Evolutionary conservation across 1,140 invertebrate species (phyloP).

Genomic region (Drosophila sturtevanti): DNA sequence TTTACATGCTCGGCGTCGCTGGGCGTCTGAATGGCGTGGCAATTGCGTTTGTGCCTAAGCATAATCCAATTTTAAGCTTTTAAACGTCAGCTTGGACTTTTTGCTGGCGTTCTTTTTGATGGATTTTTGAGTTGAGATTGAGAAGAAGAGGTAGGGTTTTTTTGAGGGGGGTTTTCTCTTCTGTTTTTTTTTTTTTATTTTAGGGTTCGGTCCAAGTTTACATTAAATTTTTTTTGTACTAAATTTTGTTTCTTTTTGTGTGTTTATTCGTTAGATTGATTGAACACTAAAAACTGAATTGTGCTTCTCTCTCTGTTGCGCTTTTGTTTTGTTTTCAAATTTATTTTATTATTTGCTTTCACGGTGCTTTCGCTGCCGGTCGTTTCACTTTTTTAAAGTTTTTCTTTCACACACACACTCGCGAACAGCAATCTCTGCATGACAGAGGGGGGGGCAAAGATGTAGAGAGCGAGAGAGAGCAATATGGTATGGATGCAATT

Average conservation of each 20-base stretch:
- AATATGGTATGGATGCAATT: conserved; percentile 64
- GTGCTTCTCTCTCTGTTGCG: background rate
- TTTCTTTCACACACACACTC: conserved; percentile 29
- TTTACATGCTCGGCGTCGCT: conserved; percentile 71
- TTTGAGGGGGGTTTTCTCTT: too few relatives aligned
- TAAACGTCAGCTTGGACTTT: conserved; percentile 55
- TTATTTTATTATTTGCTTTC: conserved; percentile 51
- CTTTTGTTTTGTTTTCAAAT: conserved; percentile 12
- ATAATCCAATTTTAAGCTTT: conserved; percentile 73
- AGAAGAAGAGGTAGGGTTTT: too few relatives aligned
- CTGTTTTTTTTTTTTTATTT: too few relatives aligned
- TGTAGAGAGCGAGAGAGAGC: conserved; percentile 48
- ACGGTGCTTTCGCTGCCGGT: conserved; percentile 75
- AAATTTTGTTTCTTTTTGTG: too few relatives aligned
- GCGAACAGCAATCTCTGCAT: conserved; percentile 7
- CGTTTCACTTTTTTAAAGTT: conserved; percentile 71
- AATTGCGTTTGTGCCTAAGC: conserved; percentile 72
- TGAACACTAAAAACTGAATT: conserved; percentile 13
- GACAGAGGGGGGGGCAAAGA: background rate
- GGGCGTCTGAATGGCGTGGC: conserved; percentile 46
- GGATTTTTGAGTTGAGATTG: conserved; percentile 4
- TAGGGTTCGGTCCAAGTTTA: background rate
- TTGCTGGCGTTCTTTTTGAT: conserved; percentile 12
- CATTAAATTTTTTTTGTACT: too few relatives aligned
- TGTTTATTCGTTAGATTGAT: too few relatives aligned